Percentiles rank a stretch among this genome's conserved stretches.
Conservation (phyloP, 2,797 vertebrate species). For the Carcharodon carcharias region DNA sequence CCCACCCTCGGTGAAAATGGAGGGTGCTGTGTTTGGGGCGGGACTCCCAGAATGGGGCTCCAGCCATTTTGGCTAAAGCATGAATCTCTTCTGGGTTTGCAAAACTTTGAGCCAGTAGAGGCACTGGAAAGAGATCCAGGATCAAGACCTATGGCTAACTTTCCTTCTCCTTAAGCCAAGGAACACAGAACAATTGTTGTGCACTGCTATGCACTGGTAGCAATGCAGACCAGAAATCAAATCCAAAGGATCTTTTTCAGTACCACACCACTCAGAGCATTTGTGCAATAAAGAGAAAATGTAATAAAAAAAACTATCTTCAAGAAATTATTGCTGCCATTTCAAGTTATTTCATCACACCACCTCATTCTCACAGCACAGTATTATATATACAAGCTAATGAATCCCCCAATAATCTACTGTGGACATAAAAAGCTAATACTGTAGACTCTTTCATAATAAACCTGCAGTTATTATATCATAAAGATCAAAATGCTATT, state of each 20-base stretch:
- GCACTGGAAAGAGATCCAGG: neutral
- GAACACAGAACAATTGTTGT: neutral
- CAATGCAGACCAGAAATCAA: neutral
- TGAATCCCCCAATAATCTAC: constrained; percentile 13
- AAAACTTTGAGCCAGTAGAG: neutral
- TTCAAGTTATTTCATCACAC: constrained; percentile 10
- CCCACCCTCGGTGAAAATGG: too few species aligned
- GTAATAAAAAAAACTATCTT: neutral
- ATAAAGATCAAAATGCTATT: neutral
- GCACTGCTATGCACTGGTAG: too few species aligned
- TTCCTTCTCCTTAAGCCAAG: neutral
- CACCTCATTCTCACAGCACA: neutral
- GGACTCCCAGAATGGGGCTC: too few species aligned
- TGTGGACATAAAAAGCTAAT: neutral
- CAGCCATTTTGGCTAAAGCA: too few species aligned
- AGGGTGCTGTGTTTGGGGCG: too few species aligned
- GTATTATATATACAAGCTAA: neutral
- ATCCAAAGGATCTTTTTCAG: too few species aligned
- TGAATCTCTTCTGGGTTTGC: too few species aligned
- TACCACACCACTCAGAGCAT: neutral
- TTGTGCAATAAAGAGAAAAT: neutral
- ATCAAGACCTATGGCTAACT: neutral
- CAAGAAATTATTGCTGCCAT: neutral
- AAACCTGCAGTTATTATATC: neutral
- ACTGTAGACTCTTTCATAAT: neutral